Percentiles rank a stretch among this genome's conserved stretches.
phyloP scores from a whole-genome alignment of 2,113 vertebrate genomes.

The Dromas ardeola region DNA sequence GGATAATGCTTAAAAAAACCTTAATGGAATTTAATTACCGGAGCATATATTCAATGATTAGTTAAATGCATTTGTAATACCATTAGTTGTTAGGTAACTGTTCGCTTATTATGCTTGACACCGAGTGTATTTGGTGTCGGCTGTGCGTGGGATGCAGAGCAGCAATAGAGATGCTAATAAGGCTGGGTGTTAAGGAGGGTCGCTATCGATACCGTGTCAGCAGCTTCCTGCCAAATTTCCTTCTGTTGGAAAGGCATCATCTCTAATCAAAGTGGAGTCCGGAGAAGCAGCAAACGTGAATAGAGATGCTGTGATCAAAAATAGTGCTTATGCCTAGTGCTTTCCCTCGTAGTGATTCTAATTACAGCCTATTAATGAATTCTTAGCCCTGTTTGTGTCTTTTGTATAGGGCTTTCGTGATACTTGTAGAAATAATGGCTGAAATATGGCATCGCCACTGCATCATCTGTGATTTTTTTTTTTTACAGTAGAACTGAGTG shows the following conservation, averaged over 20 bases:
- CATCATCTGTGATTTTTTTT: not conserved
- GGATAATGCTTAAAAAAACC: slow-evolving; percentile 35
- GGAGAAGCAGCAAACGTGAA: not conserved
- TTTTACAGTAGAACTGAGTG: not conserved
- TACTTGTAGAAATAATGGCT: not conserved
- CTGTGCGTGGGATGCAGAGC: not conserved
- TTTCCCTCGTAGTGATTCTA: not conserved
- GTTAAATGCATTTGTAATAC: slow-evolving; percentile 62
- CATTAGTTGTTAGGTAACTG: slow-evolving; percentile 58
- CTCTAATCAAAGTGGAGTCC: slow-evolving; percentile 11
- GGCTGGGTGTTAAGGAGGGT: not conserved
- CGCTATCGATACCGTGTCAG: not conserved
- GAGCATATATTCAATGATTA: slow-evolving; percentile 65
- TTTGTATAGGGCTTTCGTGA: not conserved
- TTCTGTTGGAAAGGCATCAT: not conserved
- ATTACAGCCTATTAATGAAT: not conserved
- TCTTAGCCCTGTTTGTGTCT: not conserved
- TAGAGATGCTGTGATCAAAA: not conserved
- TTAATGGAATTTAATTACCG: slow-evolving; percentile 74
- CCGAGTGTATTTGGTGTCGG: slow-evolving; percentile 41
- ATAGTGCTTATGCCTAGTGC: not conserved
- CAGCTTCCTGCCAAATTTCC: slow-evolving; percentile 11
- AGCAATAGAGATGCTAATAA: slow-evolving; percentile 45
- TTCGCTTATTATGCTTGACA: slow-evolving; percentile 56
- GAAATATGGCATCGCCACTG: not conserved